phyloP scores from a whole-genome alignment of 2,113 vertebrate species.

The Xiphias gladius region DNA sequence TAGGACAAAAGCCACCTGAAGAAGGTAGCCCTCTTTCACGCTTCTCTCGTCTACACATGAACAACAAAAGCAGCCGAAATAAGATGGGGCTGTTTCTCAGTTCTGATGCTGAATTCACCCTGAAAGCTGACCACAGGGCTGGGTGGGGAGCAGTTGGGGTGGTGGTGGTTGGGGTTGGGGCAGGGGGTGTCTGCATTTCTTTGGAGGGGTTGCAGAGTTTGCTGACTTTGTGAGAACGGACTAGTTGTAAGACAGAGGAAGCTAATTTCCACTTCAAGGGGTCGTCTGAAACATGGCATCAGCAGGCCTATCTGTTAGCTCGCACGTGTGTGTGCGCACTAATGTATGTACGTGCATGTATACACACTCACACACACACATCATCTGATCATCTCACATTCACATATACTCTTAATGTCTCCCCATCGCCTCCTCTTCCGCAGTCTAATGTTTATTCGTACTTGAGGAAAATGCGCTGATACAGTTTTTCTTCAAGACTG shows the following conservation, averaged over 20 bases:
- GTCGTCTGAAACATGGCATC: conserved; percentile 83
- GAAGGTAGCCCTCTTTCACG: background rate
- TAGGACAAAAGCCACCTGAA: conserved; percentile 44
- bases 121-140: conserved; percentile 73
- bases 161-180: conserved; percentile 6
- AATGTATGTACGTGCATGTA: conserved; percentile 20
- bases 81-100: conserved; percentile 34
- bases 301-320: conserved; percentile 77
- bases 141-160: conserved; percentile 17
- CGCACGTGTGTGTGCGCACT: background rate
- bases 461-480: conserved; percentile 81
- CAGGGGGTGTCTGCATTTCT: conserved; percentile 56
- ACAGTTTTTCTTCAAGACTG: conserved; percentile 62
- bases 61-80: conserved; percentile 47
- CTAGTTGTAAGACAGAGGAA: conserved; percentile 76
- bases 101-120: conserved; percentile 53
- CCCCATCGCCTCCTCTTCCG: conserved; percentile 56
- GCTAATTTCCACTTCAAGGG: conserved; percentile 86
- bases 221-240: conserved; percentile 83
- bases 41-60: background rate
- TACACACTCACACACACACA: conserved; percentile 41
- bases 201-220: conserved; percentile 67
- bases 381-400: conserved; percentile 58
- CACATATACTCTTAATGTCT: conserved; percentile 57
- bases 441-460: conserved; percentile 75